A percentile compares a stretch with the other conserved stretches of the same genome.
Evolutionary conservation across 2,797 vertebrate species (phyloP).

Genomic region (Dendrocincla tyrannina): DNA sequence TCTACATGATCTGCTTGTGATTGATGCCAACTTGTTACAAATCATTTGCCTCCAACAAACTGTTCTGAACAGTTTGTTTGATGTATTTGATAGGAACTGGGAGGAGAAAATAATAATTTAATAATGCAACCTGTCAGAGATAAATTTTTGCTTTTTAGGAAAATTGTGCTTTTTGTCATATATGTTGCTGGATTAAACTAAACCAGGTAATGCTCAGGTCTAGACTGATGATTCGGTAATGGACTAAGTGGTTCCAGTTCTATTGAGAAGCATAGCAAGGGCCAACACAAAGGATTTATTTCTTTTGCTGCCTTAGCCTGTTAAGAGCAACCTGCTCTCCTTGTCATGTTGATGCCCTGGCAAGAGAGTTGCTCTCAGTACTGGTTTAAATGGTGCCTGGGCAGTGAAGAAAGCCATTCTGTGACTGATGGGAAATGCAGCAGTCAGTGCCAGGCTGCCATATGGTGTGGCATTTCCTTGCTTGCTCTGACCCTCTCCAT

Average conservation of each 20-base stretch:
- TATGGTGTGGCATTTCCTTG: not conserved
- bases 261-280: not conserved
- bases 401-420: not conserved
- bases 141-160: not conserved
- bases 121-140: not conserved
- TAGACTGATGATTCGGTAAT: not conserved
- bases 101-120: not conserved
- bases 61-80: conserved; percentile 1
- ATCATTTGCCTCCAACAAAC: not conserved
- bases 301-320: not conserved
- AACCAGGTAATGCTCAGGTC: not conserved
- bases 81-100: not conserved
- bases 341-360: not conserved
- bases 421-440: not conserved
- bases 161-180: not conserved
- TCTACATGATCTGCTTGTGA: not conserved
- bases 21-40: not conserved
- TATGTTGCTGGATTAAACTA: not conserved
- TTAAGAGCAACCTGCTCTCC: not conserved
- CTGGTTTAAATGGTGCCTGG: not conserved
- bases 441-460: not conserved
- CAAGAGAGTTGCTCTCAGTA: not conserved
- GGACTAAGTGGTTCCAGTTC: not conserved
- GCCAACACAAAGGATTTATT: not conserved
- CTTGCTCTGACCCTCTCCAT: not conserved